phyloP scores from a whole-genome alignment of 1,140 invertebrate genomes.

The Danaus melanippus region DNA sequence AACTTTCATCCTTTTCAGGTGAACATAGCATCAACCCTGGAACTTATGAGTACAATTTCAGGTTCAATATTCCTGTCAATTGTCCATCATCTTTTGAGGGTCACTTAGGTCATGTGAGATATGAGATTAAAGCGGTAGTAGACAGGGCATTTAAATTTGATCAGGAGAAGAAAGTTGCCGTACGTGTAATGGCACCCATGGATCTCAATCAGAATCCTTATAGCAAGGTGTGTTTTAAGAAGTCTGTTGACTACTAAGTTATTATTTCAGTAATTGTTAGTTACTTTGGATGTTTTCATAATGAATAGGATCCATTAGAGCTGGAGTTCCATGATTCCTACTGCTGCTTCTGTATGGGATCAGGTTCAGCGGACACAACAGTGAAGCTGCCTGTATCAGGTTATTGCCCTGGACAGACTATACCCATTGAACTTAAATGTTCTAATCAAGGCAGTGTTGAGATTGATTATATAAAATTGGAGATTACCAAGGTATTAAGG shows the following conservation, averaged over 20 bases:
- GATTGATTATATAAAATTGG: conserved; percentile 73
- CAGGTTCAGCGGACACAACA: conserved; percentile 73
- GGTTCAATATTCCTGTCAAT: conserved; percentile 73
- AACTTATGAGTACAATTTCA: conserved; percentile 77
- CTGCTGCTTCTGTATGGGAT: conserved; percentile 78
- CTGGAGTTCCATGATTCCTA: conserved; percentile 76
- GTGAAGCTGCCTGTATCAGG: conserved; percentile 76
- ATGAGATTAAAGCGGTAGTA: conserved; percentile 84
- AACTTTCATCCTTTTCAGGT: conserved; percentile 33
- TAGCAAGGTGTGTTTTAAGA: conserved; percentile 44
- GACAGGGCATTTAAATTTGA: conserved; percentile 90
- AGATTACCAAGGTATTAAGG: conserved; percentile 55
- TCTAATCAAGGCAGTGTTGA: conserved; percentile 76
- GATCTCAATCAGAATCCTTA: conserved; percentile 83
- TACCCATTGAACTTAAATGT: conserved; percentile 76
- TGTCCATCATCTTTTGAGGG: conserved; percentile 88
- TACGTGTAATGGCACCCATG: conserved; percentile 83
- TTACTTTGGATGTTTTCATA: too few species aligned
- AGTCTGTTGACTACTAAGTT: not conserved
- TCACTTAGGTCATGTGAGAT: conserved; percentile 82
- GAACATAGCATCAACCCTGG: conserved; percentile 76
- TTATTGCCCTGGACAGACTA: conserved; percentile 77
- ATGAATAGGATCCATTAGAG: conserved; percentile 73
- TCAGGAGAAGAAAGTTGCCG: conserved; percentile 82
- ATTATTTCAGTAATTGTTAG: too few species aligned